These are phyloP conservation scores for Epinephelus moara DNA, from an alignment of 2,113 vertebrate genomes.

Conservation along the genomic window DNA sequence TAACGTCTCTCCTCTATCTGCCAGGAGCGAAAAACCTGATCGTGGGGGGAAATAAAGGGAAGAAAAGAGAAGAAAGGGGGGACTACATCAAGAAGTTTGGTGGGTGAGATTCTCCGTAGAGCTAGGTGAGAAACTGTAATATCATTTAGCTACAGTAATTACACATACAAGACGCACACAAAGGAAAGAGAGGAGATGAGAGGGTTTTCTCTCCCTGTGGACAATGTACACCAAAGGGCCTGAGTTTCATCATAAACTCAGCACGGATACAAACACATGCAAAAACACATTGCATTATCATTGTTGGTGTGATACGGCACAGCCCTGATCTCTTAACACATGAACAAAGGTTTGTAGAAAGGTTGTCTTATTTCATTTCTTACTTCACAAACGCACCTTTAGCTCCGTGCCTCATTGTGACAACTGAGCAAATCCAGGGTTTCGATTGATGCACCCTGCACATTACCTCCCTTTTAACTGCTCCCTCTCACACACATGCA, in stretches of 20 bases:
- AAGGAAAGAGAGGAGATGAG: constrained; percentile 62
- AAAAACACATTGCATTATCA: constrained; percentile 44
- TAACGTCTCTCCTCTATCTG: constrained; percentile 77
- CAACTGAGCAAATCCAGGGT: constrained; percentile 23
- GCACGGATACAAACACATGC: constrained; percentile 23
- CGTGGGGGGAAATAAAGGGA: constrained; percentile 27
- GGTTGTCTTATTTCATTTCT: constrained; percentile 20
- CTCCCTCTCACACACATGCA: constrained; percentile 12
- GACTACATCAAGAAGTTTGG: constrained; percentile 68
- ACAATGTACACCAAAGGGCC: constrained; percentile 64
- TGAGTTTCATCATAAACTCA: constrained; percentile 71
- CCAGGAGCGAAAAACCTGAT: constrained; percentile 82
- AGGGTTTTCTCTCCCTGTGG: constrained; percentile 72
- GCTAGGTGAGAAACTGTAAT: constrained; percentile 64
- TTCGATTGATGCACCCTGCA: constrained; percentile 15
- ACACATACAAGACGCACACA: constrained; percentile 57
- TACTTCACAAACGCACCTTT: constrained; percentile 3
- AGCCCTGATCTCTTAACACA: constrained; percentile 34
- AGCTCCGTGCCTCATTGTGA: constrained; percentile 12
- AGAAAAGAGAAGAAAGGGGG: constrained; percentile 47
- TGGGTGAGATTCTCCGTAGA: constrained; percentile 59
- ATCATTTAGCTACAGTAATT: constrained; percentile 74
- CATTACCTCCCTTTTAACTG: constrained; percentile 44
- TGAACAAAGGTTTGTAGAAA: constrained; percentile 28
- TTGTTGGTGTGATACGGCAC: constrained; percentile 12